These are phyloP conservation scores for Kryphioiulus occultus DNA, from an alignment of 2,888 invertebrate genomes.

Conservation along the genomic window DNA sequence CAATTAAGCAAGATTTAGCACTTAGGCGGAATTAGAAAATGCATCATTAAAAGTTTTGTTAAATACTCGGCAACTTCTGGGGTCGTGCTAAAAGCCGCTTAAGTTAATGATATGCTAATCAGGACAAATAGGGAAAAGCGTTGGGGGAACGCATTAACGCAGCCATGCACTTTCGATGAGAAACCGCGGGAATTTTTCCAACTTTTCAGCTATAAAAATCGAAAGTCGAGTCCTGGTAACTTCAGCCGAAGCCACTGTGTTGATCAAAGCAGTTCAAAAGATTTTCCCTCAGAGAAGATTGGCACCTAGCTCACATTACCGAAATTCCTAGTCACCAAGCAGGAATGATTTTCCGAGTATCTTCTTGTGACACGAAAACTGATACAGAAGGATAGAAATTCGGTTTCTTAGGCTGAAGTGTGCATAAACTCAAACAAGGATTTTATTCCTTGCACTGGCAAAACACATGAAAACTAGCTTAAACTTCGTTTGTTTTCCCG, in stretches of 20 bases:
- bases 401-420: not conserved
- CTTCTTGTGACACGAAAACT: too few species aligned
- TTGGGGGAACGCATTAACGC: not conserved
- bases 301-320: too few species aligned
- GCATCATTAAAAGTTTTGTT: slow-evolving; percentile 12
- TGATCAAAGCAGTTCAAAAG: too few species aligned
- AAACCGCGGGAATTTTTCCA: not conserved
- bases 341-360: too few species aligned
- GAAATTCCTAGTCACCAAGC: too few species aligned
- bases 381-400: not conserved
- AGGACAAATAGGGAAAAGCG: slow-evolving; percentile 1
- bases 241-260: not conserved
- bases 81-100: not conserved
- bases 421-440: not conserved
- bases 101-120: slow-evolving; percentile 35
- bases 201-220: not conserved
- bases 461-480: not conserved
- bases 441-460: not conserved
- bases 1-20: slow-evolving; percentile 15
- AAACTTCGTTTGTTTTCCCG: not conserved
- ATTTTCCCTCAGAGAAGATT: too few species aligned
- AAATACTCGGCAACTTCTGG: not conserved
- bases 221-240: not conserved
- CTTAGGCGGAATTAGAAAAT: slow-evolving; percentile 22
- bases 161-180: not conserved